These are phyloP conservation scores for Oscheius sp. DNA, from an alignment of 2,888 invertebrate genomes.

Conservation along the genomic window DNA sequence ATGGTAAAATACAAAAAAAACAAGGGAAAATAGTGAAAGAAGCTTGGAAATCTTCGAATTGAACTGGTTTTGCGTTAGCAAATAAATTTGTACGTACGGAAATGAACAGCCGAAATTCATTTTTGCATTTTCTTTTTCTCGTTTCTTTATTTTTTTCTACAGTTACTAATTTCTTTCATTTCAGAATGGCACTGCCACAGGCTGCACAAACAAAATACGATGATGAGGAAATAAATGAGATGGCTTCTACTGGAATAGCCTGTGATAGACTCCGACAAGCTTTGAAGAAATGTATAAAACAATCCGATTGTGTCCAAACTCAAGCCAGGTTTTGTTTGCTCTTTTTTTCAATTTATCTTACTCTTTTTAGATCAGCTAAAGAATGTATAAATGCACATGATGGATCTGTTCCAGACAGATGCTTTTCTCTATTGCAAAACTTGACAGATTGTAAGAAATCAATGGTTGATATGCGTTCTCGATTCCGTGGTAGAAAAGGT, in stretches of 20 bases:
- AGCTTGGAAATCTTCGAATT: no score
- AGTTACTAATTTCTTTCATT: neutral
- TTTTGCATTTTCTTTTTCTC: neutral
- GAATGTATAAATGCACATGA: conserved; percentile 69
- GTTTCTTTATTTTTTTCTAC: neutral
- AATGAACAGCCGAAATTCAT: no score
- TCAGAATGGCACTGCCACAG: conserved; percentile 13
- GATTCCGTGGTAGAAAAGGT: conserved; percentile 38
- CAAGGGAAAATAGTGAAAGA: neutral
- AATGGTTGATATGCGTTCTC: conserved; percentile 48
- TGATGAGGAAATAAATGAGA: conserved; percentile 57
- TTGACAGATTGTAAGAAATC: conserved; percentile 70
- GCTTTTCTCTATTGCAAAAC: conserved; percentile 63
- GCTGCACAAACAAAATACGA: conserved; percentile 40
- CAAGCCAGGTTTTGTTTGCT: conserved; percentile 41
- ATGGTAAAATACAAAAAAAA: neutral
- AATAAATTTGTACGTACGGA: no score
- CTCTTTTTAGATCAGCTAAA: conserved; percentile 56
- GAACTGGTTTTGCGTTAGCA: no score
- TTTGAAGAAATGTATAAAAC: conserved; percentile 68
- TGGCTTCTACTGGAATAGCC: conserved; percentile 61
- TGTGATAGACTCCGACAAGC: conserved; percentile 68
- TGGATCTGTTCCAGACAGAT: conserved; percentile 65
- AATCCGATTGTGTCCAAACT: conserved; percentile 66
- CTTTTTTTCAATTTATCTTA: neutral